Conservation (phyloP, 2,888 invertebrate genomes). For the Melinaea menophilus region DNA sequence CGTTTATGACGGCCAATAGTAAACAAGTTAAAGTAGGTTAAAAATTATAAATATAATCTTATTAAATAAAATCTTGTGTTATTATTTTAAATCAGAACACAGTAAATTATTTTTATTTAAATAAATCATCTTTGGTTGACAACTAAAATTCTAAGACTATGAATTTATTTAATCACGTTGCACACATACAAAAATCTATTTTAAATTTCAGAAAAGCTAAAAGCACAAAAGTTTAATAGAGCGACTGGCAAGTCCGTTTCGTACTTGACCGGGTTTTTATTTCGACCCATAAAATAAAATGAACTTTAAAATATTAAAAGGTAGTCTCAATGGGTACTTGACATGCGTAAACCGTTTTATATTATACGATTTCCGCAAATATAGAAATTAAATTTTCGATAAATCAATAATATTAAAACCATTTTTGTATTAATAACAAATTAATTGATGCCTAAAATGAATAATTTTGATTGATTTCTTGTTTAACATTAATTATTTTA, state of each 20-base stretch:
- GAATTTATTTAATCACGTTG: neutral
- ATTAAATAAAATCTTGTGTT: no score
- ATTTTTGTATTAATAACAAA: no score
- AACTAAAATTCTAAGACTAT: neutral
- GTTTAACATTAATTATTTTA: no score
- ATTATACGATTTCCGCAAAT: constrained; percentile 30
- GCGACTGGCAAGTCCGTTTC: constrained; percentile 31
- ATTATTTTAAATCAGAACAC: no score
- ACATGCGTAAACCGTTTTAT: constrained; percentile 39
- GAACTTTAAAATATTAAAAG: constrained; percentile 64
- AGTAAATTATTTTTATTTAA: no score
- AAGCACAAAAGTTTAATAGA: constrained; percentile 23
- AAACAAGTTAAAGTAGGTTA: no score
- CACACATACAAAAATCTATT: neutral
- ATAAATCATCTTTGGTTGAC: no score
- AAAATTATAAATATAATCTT: no score
- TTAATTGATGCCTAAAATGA: no score
- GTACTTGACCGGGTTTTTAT: constrained; percentile 49
- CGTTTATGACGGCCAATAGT: no score
- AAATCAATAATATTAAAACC: no score
- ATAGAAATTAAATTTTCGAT: neutral
- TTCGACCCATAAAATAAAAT: constrained; percentile 58
- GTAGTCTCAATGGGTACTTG: constrained; percentile 38
- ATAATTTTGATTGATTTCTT: no score
- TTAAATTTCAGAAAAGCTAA: constrained; percentile 9